Conservation (phyloP, 2,113 vertebrate genomes). For the Poecile atricapillus region DNA sequence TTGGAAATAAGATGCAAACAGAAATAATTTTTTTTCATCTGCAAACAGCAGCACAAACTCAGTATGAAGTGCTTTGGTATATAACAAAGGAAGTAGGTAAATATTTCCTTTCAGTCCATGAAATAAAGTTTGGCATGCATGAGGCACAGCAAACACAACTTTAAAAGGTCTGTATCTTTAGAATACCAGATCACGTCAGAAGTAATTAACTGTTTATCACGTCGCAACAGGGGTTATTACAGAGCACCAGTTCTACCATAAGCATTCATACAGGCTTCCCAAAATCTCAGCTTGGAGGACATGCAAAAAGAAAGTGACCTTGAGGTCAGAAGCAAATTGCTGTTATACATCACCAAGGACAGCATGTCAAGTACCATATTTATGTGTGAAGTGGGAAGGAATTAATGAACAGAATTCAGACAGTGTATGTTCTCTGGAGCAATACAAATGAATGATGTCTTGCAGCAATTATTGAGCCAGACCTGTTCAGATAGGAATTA, state of each 20-base stretch:
- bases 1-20: not conserved
- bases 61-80: not conserved
- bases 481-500: constrained; percentile 34
- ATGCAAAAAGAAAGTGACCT: not conserved
- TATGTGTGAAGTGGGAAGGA: constrained; percentile 40
- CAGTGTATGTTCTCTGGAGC: not conserved
- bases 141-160: not conserved
- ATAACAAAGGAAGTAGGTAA: not conserved
- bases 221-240: not conserved
- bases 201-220: constrained; percentile 27
- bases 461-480: constrained; percentile 1
- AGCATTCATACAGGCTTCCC: not conserved
- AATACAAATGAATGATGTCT: not conserved
- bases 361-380: constrained; percentile 19
- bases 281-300: not conserved
- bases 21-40: not conserved
- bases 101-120: not conserved
- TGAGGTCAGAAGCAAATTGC: constrained; percentile 29
- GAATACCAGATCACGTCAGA: not conserved
- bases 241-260: not conserved
- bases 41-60: not conserved
- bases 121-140: not conserved
- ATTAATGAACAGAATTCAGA: constrained; percentile 24
- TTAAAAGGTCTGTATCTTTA: not conserved
- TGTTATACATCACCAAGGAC: constrained; percentile 31